phyloP scores from a whole-genome alignment of 2,888 invertebrate genomes.

The Eupithecia tripunctaria region DNA sequence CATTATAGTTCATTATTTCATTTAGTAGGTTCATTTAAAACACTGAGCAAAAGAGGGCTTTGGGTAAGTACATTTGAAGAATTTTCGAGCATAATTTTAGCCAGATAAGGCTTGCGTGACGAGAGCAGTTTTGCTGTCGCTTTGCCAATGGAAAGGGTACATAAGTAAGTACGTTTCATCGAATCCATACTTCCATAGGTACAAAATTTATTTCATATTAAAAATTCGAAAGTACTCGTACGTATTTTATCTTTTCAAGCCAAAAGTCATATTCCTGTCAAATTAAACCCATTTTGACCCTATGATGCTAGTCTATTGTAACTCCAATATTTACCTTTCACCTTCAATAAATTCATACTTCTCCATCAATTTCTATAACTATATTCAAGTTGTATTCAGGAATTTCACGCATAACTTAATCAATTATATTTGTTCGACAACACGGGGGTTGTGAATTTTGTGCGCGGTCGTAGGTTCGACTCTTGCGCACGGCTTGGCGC shows the following conservation, averaged over 20 bases:
- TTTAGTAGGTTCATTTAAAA: no score
- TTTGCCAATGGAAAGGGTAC: no score
- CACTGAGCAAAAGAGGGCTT: background rate
- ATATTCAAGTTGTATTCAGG: conserved; percentile 42
- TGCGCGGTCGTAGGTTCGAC: conserved; percentile 51
- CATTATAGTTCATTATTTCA: no score
- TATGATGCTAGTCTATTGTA: background rate
- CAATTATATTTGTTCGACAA: conserved; percentile 74
- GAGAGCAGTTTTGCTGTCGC: no score
- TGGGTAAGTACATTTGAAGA: background rate
- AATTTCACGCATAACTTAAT: conserved; percentile 79
- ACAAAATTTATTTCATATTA: no score
- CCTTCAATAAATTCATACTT: conserved; percentile 1
- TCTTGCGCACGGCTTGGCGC: conserved; percentile 60
- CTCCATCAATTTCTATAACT: background rate
- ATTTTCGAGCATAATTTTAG: background rate
- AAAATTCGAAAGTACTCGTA: no score
- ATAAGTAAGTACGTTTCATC: no score
- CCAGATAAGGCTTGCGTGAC: no score
- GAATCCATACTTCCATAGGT: no score
- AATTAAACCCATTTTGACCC: background rate
- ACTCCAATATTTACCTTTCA: conserved; percentile 7
- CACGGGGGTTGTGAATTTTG: conserved; percentile 38
- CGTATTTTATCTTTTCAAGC: no score
- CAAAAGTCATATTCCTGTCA: background rate